Conservation (phyloP, 1,140 invertebrate genomes). For the Leptinotarsa undecemlineata region DNA sequence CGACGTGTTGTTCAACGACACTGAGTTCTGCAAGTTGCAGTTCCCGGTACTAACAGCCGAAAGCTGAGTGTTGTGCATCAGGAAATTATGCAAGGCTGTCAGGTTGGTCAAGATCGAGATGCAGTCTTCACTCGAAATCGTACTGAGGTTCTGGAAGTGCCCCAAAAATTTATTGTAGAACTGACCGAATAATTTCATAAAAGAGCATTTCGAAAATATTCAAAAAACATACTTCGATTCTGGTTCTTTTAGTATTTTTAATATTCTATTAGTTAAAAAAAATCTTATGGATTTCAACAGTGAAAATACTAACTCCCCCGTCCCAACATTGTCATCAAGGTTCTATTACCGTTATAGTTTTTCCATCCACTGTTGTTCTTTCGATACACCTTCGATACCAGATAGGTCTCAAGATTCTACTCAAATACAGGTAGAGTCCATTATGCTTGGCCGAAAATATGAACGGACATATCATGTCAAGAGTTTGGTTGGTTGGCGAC, state of each 20-base stretch:
- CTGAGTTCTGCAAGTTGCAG: conserved; percentile 9
- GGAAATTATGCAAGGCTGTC: conserved; percentile 65
- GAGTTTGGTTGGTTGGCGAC: conserved; percentile 19
- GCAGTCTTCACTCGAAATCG: conserved; percentile 62
- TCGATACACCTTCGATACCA: conserved; percentile 77
- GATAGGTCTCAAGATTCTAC: conserved; percentile 80
- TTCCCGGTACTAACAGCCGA: conserved; percentile 28
- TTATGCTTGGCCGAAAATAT: conserved; percentile 88
- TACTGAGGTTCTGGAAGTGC: conserved; percentile 52
- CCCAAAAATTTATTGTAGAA: too few species aligned
- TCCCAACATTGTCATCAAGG: too few species aligned
- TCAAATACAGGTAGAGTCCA: conserved; percentile 88
- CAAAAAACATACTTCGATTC: too few species aligned
- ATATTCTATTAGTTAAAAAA: too few species aligned
- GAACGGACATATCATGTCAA: conserved; percentile 39
- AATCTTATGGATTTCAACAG: too few species aligned
- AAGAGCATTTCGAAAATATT: too few species aligned
- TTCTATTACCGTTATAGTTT: conserved; percentile 62
- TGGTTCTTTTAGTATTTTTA: too few species aligned
- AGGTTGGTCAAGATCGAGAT: conserved; percentile 65
- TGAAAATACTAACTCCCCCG: too few species aligned
- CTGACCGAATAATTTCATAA: too few species aligned
- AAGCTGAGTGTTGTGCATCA: conserved; percentile 66
- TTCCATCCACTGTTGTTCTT: conserved; percentile 61
- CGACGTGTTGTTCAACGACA: conserved; percentile 28